Conservation (phyloP, 2,888 invertebrate genomes). For the Rotaria sp. region DNA sequence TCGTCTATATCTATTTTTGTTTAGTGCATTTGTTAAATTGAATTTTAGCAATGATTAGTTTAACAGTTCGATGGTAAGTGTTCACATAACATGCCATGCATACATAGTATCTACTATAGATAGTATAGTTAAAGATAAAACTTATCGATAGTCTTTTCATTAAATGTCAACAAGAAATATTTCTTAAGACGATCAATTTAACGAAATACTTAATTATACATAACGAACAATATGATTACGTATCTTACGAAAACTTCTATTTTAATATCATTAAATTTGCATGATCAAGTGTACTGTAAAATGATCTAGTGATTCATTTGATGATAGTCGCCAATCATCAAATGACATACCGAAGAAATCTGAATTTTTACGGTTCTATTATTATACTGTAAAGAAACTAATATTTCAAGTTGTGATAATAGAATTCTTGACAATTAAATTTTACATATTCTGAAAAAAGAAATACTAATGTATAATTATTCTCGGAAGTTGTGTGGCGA, state of each 20-base stretch:
- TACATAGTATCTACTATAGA: not conserved
- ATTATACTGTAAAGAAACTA: not conserved
- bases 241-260: not conserved
- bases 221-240: not conserved
- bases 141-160: not conserved
- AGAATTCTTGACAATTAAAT: not conserved
- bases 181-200: not conserved
- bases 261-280: not conserved
- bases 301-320: not conserved
- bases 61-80: not conserved
- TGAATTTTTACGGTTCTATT: not conserved
- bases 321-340: not conserved
- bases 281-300: slow-evolving; percentile 7
- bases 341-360: not conserved
- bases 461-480: too few species aligned
- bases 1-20: not conserved
- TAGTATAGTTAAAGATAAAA: not conserved
- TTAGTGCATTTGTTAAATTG: not conserved
- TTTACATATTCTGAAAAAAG: not conserved
- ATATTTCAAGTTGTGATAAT: not conserved
- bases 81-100: too few species aligned
- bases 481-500: too few species aligned
- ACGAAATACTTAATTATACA: not conserved
- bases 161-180: not conserved
- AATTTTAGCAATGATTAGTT: not conserved